A percentile compares a stretch with the other conserved stretches of the same genome.
These are phyloP conservation scores for Cacoxenus indagator DNA, from an alignment of 2,888 invertebrate species.

Conservation along the genomic window DNA sequence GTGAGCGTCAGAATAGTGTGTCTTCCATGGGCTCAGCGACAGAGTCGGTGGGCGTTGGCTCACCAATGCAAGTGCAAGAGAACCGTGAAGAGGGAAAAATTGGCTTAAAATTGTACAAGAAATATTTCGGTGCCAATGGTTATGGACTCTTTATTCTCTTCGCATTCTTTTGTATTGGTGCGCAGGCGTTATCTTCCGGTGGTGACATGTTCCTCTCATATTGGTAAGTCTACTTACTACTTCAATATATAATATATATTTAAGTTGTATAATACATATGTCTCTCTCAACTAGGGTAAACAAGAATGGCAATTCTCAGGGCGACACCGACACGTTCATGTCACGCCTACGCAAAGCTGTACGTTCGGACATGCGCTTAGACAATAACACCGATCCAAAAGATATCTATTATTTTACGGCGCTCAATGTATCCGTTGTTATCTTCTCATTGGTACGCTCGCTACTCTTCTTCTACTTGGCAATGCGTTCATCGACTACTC, in stretches of 20 bases:
- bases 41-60: slow-evolving; percentile 68
- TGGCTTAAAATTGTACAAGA: slow-evolving; percentile 75
- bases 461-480: slow-evolving; percentile 73
- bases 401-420: slow-evolving; percentile 72
- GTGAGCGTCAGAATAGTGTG: slow-evolving; percentile 67
- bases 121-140: slow-evolving; percentile 81
- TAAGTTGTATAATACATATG: neutral
- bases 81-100: slow-evolving; percentile 76
- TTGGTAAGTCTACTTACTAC: slow-evolving; percentile 72
- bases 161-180: slow-evolving; percentile 75
- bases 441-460: slow-evolving; percentile 68
- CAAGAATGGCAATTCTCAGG: slow-evolving; percentile 47
- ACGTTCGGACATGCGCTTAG: slow-evolving; percentile 43
- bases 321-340: slow-evolving; percentile 44
- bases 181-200: slow-evolving; percentile 81
- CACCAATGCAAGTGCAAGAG: slow-evolving; percentile 73
- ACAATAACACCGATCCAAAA: slow-evolving; percentile 50
- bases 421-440: slow-evolving; percentile 70
- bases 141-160: slow-evolving; percentile 75
- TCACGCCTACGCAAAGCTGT: slow-evolving; percentile 52
- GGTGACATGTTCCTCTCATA: slow-evolving; percentile 85
- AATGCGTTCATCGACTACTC: slow-evolving; percentile 81
- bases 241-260: neutral
- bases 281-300: slow-evolving; percentile 53
- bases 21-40: slow-evolving; percentile 72